Base-by-base conservation (phyloP, 2,113 vertebrate species). In the Uria aalge region DNA sequence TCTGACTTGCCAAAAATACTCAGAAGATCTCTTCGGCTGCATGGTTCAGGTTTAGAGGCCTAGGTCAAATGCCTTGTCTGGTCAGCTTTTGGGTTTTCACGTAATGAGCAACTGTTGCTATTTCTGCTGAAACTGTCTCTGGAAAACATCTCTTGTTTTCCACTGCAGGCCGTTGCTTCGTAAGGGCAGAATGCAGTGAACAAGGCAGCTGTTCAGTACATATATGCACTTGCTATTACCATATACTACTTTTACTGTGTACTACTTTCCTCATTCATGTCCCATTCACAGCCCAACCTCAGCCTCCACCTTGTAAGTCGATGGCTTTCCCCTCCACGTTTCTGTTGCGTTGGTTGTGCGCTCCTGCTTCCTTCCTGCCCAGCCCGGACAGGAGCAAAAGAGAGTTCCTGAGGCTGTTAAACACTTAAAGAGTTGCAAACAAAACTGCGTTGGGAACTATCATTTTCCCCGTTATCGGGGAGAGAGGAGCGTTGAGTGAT, bases 381-480 rank as follows among this genome's bases (percentile, higher is more conserved):
- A 57, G 19, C 32, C 50, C 34, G 4, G 17, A 13, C 47, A 29
- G 34, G 43, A 81, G 27, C 48, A 81, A 56, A 60, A 45, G 23
- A 8, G 55, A 50, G 29, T 64, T 90, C n/a, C 41, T 8, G 15
- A 41, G 45, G 45, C 57, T 79, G 22, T 79, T 79, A 72, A 81
- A 88, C 13, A 20, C 62, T 26, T 82, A 20, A 40, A 40, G 1
- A 29, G 11, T 24, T 40, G 38, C 45, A 79, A 90, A 41, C 11
- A 90, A 69, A 91, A 41, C 30, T 72, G 19, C 8, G 3, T 8
- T 79, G 88, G 23, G 47, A 47, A 0, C 69, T 72, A 17, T 47
- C 1, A 0, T 64, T 75, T 79, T 48, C 50, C 47, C 29, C 3
- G 0, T 78, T 29, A 29, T 30, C 0, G 2, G 8, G 36, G 18